Conservation (phyloP, 2,797 vertebrate species). For the Apogon hyalosoma region DNA sequence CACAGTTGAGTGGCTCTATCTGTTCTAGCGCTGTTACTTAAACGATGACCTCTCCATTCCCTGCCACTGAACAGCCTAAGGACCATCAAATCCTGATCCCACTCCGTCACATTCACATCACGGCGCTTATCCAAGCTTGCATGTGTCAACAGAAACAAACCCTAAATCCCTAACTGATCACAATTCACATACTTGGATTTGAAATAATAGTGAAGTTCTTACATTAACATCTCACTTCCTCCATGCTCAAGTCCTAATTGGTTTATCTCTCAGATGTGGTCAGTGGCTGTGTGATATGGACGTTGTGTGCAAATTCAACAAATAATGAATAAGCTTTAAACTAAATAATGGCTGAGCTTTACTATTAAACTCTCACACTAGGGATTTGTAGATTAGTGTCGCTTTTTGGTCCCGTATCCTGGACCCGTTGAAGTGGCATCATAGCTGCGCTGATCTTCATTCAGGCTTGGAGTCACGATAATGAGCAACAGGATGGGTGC, state of each 20-base stretch:
- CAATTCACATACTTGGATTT: conserved; percentile 28
- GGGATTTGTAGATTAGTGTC: conserved; percentile 72
- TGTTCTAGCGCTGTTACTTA: conserved; percentile 45
- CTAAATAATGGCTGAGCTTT: conserved; percentile 78
- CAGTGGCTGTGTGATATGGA: conserved; percentile 77
- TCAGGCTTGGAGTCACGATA: conserved; percentile 56
- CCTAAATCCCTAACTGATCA: conserved; percentile 53
- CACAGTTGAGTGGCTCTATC: conserved; percentile 38
- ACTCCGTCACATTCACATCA: conserved; percentile 47
- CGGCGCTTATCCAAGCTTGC: conserved; percentile 5
- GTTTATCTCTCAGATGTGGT: conserved; percentile 44
- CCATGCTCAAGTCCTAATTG: conserved; percentile 40
- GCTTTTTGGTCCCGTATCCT: conserved; percentile 65
- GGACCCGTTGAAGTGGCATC: conserved; percentile 57
- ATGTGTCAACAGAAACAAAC: conserved; percentile 36
- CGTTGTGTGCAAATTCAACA: conserved; percentile 44
- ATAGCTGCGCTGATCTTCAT: conserved; percentile 43
- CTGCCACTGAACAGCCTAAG: conserved; percentile 64
- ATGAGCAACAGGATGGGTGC: conserved; percentile 70
- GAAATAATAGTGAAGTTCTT: conserved; percentile 38
- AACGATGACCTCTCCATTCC: conserved; percentile 58
- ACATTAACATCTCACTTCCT: conserved; percentile 50
- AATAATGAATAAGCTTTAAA: conserved; percentile 77
- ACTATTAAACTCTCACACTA: conserved; percentile 74
- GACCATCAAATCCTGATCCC: conserved; percentile 52